phyloP scores from a whole-genome alignment of 2,888 invertebrate species.

The Drosophila putrida region DNA sequence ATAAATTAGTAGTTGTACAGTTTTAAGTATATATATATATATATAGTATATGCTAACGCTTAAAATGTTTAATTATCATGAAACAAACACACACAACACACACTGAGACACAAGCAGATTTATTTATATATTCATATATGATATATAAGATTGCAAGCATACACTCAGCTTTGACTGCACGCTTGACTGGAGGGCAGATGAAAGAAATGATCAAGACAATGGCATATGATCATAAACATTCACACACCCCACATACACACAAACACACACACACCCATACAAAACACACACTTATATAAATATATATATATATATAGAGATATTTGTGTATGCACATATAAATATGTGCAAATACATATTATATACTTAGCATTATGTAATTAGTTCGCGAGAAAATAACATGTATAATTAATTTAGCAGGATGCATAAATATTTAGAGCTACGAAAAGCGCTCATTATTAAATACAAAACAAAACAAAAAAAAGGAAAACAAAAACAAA shows the following conservation, averaged over 20 bases:
- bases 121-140: constrained; percentile 14
- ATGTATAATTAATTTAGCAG: constrained; percentile 73
- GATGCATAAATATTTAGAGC: constrained; percentile 62
- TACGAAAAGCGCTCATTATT: constrained; percentile 32
- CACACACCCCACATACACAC: constrained; percentile 21
- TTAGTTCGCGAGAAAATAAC: constrained; percentile 55
- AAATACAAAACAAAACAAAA: constrained; percentile 32
- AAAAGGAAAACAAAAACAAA: constrained; percentile 30
- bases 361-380: constrained; percentile 70
- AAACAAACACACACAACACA: constrained; percentile 28
- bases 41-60: constrained; percentile 68
- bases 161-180: constrained; percentile 44
- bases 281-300: constrained; percentile 20
- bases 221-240: constrained; percentile 24
- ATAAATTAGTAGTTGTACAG: constrained; percentile 78
- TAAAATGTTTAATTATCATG: constrained; percentile 66
- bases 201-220: constrained; percentile 22
- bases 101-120: constrained; percentile 12
- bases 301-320: constrained; percentile 25
- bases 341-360: constrained; percentile 34
- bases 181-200: constrained; percentile 55
- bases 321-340: constrained; percentile 32
- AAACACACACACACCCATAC: constrained; percentile 24
- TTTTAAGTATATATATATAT: constrained; percentile 69
- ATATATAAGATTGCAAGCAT: constrained; percentile 26